Base-by-base conservation (phyloP, 2,888 invertebrate genomes). In the Eretmocerus hayati region DNA sequence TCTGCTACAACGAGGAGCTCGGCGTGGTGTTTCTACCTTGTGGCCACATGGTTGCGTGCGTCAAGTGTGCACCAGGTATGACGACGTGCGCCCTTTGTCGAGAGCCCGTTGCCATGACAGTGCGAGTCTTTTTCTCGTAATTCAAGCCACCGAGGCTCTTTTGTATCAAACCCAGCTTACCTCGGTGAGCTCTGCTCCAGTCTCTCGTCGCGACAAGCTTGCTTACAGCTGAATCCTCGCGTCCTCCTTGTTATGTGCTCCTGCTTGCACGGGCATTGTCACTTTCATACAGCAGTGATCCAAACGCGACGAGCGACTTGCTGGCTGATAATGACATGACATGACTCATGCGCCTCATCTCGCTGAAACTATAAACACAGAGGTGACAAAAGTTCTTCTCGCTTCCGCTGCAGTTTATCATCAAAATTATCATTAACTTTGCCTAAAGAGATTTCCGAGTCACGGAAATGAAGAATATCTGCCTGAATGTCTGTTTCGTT, bases 21-120 rank as follows among this genome's bases (percentile, higher is more conserved):
- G 87, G 87, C 59, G 86, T 94, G 53, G 87, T 91, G 60, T 94
- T 96, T 75, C 78, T 95, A 62, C 95, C 96, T 42, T 96, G 96
- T 74, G 90, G 93, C 56, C 96, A 96, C 75, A 85, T 94, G 63
- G 87, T 92, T 47, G 86, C 92, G 42, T 96, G 96, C 75, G 84
- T 86, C 46, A 85, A 87, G 64, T 96, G 96, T 77, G 90, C 93
- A 35, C 82, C 90, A 20, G 84, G 89, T 46, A 81, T 93, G 49
- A 81, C 83, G 59, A 84, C 81, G 61, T 95, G 95, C 73, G 90
- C 92, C 33, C 81, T 94, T 62, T 95, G 95, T 75, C 81, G 95
- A 50, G 77, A 81, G 62, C 77, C 78, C 45, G 83, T 90, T 60
- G 77, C 79, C 57, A 84, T 81, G 58, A 80, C 79, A 33, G 80